Conservation (phyloP, 1,140 invertebrate genomes). For the Papilio polytes region DNA sequence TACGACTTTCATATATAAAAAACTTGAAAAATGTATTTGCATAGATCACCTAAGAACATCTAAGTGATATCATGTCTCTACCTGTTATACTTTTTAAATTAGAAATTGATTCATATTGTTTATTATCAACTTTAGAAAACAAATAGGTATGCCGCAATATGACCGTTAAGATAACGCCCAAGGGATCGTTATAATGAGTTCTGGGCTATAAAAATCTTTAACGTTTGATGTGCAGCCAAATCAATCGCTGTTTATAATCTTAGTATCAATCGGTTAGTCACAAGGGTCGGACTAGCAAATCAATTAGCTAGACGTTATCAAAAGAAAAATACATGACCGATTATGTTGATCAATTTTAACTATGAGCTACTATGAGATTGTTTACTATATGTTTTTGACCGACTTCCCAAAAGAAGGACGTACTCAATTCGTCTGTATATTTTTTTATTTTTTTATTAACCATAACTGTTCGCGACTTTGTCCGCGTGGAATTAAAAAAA, state of each 20-base stretch:
- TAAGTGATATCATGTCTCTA: too few relatives aligned
- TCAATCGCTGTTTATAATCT: slow-evolving; percentile 59
- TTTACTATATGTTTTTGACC: not conserved
- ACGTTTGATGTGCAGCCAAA: slow-evolving; percentile 74
- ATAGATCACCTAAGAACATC: too few relatives aligned
- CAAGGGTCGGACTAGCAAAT: slow-evolving; percentile 50
- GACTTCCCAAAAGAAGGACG: too few relatives aligned
- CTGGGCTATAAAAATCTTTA: slow-evolving; percentile 68
- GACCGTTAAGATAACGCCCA: slow-evolving; percentile 53
- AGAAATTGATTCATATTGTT: too few relatives aligned
- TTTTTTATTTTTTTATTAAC: too few relatives aligned
- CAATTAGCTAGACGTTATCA: not conserved
- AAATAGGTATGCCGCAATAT: slow-evolving; percentile 38
- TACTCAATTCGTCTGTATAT: too few relatives aligned
- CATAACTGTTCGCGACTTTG: not conserved
- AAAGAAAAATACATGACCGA: not conserved
- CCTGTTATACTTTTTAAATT: too few relatives aligned
- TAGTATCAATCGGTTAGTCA: slow-evolving; percentile 57
- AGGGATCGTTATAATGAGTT: slow-evolving; percentile 47
- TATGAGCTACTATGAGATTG: not conserved
- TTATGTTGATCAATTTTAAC: not conserved
- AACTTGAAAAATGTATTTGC: too few relatives aligned
- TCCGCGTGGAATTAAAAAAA: too few relatives aligned
- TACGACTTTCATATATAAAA: too few relatives aligned
- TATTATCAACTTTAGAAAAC: not conserved